Percentiles rank a stretch among this genome's conserved stretches.
Conservation (phyloP, 2,888 invertebrate genomes). For the Nephrotoma appendiculata region DNA sequence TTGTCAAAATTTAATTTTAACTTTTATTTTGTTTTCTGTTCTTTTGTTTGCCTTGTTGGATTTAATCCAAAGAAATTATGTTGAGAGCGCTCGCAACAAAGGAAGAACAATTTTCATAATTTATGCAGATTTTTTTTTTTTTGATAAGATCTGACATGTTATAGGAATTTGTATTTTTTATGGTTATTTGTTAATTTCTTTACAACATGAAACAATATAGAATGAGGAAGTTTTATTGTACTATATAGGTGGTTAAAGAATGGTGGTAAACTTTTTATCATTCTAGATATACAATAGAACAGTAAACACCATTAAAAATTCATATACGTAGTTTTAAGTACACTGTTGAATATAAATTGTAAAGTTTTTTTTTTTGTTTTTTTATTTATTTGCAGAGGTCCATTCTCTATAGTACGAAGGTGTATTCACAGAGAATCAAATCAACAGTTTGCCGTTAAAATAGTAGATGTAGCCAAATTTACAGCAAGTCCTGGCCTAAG, state of each 20-base stretch:
- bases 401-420: slow-evolving; percentile 89
- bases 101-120: background rate
- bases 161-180: background rate
- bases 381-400: slow-evolving; percentile 50
- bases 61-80: background rate
- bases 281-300: background rate
- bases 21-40: background rate
- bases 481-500: slow-evolving; percentile 93
- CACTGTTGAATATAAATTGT: background rate
- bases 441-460: slow-evolving; percentile 96
- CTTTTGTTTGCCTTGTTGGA: background rate
- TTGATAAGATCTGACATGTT: background rate
- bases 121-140: background rate
- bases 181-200: slow-evolving; percentile 11
- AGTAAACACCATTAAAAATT: background rate
- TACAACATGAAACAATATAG: slow-evolving; percentile 8
- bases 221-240: background rate
- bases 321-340: background rate
- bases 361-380: slow-evolving; percentile 17
- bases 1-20: background rate
- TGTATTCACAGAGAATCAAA: slow-evolving; percentile 90
- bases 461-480: slow-evolving; percentile 95
- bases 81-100: background rate
- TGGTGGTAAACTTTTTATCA: background rate
- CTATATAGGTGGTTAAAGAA: background rate